Evolutionary conservation across 2,888 invertebrate species (phyloP), one percentile per base, ranked within the genome.

Genomic region (Drosophila dives): DNA sequence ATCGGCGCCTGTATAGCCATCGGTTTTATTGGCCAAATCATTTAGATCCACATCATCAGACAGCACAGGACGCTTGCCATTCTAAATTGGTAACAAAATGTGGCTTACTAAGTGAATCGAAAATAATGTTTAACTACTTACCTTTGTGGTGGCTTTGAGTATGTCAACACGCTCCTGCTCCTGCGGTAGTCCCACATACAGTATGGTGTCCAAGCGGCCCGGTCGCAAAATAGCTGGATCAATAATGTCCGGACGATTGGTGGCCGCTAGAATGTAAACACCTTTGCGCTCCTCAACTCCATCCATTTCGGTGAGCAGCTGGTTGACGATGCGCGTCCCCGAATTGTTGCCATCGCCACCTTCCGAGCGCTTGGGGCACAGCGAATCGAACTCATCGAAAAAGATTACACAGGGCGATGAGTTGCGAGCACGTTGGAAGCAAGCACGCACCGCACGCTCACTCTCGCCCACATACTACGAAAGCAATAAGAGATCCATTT

Each of bases 341-440:
- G 96, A 95, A 3, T 96, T 96, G 84, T 95, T 95, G 93, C 92
- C 96, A 85, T 94, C 96, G 71, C 95, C 95, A 12, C 88, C 89
- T 49, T 97, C 96, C 8, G 96, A 96, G 90, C 99, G 94, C 86
- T 97, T 96, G 0, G 99, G 98, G 92, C 99, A 99, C 36, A 99
- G 93, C 0, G 99, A 97, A 93, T 99, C 99, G 76, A 99, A 95
- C 93, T 99, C 99, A 92, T 99, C 99, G 91, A 99, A 99, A 94
- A 99, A 99, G 92, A 99, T 99, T 4, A 99, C 98, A 92, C 99
- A 99, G 0, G 99, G 99, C 0, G 98, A 96, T 0, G 99, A 99
- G 93, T 98, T 98, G 51, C 97, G 94, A 0, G 99, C 99, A 77
- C 99, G 95, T 91, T 97, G 96, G 92, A 99, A 99, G 89, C 98